Evolutionary conservation across 2,797 vertebrate genomes (phyloP).

Genomic region (Crocodylus rhombifer): DNA sequence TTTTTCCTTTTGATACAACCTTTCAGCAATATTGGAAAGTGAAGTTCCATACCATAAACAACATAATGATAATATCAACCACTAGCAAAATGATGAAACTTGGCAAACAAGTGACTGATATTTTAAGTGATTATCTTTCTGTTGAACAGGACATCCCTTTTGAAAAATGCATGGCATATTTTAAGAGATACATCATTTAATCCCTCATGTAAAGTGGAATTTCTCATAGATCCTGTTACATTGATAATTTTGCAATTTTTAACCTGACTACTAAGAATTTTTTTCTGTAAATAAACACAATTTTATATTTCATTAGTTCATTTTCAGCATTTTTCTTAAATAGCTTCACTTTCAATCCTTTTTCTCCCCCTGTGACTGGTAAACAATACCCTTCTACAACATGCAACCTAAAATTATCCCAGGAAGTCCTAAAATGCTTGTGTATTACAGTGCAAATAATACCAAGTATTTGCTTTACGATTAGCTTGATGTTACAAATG

Average conservation of each 20-base stretch:
- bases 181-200: background rate
- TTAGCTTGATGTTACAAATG: background rate
- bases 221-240: background rate
- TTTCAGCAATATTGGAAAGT: background rate
- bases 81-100: background rate
- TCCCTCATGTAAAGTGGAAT: background rate
- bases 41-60: constrained; percentile 7
- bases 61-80: constrained; percentile 4
- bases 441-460: background rate
- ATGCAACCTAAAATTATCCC: background rate
- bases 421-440: background rate
- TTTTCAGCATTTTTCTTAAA: background rate
- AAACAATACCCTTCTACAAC: background rate
- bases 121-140: background rate
- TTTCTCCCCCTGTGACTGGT: background rate
- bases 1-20: constrained; percentile 1
- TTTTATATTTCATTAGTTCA: background rate
- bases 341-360: too few species aligned
- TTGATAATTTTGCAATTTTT: background rate
- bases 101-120: background rate
- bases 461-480: background rate
- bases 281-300: background rate
- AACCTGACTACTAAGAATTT: background rate
- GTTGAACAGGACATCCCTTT: background rate
- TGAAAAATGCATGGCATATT: background rate